Percentiles rank a stretch among this genome's conserved stretches.
These are phyloP conservation scores for Entomobrya multifasciata DNA, from an alignment of 2,888 invertebrate genomes.

Conservation along the genomic window DNA sequence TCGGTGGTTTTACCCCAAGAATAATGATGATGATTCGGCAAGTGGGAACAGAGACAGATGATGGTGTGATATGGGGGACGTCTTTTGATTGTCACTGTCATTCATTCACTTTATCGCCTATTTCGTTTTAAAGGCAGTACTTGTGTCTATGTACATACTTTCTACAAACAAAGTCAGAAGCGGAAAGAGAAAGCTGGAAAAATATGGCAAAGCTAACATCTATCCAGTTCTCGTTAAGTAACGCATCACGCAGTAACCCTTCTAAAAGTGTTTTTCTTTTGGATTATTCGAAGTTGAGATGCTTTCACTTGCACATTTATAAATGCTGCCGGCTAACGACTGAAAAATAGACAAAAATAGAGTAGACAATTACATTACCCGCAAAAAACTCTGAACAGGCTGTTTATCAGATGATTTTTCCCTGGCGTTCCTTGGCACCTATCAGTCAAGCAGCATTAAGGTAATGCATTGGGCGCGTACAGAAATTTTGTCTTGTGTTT, in stretches of 20 bases:
- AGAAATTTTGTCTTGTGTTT: too few species aligned
- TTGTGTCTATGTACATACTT: too few species aligned
- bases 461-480: too few species aligned
- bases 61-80: slow-evolving; percentile 54
- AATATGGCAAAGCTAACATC: too few species aligned
- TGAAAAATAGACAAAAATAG: too few species aligned
- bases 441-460: slow-evolving; percentile 25
- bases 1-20: slow-evolving; percentile 24
- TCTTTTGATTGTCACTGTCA: slow-evolving; percentile 64
- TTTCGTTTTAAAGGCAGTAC: not conserved
- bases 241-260: too few species aligned
- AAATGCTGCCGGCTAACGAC: too few species aligned
- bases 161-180: not conserved
- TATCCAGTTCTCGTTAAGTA: too few species aligned
- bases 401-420: not conserved
- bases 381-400: slow-evolving; percentile 1
- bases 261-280: slow-evolving; percentile 31
- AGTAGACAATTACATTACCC: too few species aligned
- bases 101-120: slow-evolving; percentile 23
- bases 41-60: slow-evolving; percentile 69
- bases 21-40: slow-evolving; percentile 67
- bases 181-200: slow-evolving; percentile 5
- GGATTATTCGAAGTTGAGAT: too few species aligned
- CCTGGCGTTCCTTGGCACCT: not conserved
- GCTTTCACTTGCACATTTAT: too few species aligned